Percentiles rank a stretch among this genome's conserved stretches.
Evolutionary conservation across 2,113 vertebrate genomes (phyloP).

Genomic region (Gavia stellata): DNA sequence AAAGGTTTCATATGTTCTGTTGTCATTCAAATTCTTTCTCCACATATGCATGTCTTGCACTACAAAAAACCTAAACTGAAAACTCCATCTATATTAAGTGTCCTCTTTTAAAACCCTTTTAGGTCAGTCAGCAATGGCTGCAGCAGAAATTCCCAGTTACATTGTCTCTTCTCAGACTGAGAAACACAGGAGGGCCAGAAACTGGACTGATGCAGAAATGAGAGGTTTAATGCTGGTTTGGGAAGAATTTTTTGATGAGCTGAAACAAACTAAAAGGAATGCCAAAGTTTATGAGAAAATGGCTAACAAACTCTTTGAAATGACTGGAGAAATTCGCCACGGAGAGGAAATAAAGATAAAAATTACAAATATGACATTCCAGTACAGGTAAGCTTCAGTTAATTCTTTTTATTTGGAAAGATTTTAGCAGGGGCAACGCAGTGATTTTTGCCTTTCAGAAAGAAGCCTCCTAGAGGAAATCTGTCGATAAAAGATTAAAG

Average conservation of each 20-base stretch:
- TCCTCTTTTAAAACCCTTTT: conserved; percentile 70
- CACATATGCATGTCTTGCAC: conserved; percentile 65
- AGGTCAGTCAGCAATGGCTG: conserved; percentile 83
- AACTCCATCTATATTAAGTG: conserved; percentile 65
- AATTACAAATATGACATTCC: conserved; percentile 99
- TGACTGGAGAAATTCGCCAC: conserved; percentile 93
- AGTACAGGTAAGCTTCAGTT: conserved; percentile 89
- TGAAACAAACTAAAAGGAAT: conserved; percentile 96
- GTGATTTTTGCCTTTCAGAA: conserved; percentile 59
- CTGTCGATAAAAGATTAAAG: conserved; percentile 63
- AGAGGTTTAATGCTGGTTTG: conserved; percentile 93
- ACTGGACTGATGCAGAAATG: conserved; percentile 98
- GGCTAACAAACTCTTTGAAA: conserved; percentile 93
- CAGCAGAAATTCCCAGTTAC: conserved; percentile 87
- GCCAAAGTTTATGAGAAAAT: conserved; percentile 98
- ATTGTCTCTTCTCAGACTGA: conserved; percentile 84
- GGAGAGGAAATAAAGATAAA: conserved; percentile 99
- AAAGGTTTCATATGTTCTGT: conserved; percentile 82
- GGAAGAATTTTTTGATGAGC: conserved; percentile 94
- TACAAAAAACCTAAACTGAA: conserved; percentile 62
- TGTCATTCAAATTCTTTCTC: conserved; percentile 74
- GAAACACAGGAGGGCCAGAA: conserved; percentile 95
- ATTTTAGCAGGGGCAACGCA: conserved; percentile 42
- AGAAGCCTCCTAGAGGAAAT: conserved; percentile 50
- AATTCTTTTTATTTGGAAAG: conserved; percentile 65